A percentile compares a stretch with the other conserved stretches of the same genome.
Conservation (phyloP, 2,113 vertebrate genomes). For the Antechinus flavipes region DNA sequence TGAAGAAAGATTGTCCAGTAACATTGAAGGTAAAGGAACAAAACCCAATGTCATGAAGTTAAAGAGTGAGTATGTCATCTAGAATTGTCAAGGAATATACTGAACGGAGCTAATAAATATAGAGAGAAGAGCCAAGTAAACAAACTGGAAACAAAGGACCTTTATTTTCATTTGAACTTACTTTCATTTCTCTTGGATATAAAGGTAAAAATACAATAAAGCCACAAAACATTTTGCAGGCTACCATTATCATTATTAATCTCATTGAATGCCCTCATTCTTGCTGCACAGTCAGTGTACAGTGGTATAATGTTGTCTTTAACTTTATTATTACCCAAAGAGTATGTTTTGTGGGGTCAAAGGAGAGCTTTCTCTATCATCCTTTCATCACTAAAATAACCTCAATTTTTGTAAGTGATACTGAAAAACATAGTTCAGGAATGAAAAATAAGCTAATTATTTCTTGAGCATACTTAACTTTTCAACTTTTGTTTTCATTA, state of each 20-base stretch:
- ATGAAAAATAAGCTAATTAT: conserved; percentile 11
- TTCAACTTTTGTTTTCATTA: conserved; percentile 18
- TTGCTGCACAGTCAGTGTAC: background rate
- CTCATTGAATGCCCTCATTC: background rate
- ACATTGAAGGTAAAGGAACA: background rate
- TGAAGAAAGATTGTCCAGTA: background rate
- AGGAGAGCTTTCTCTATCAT: background rate
- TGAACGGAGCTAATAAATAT: background rate
- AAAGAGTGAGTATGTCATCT: background rate
- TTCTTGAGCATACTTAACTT: background rate
- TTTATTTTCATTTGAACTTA: background rate
- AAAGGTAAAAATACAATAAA: background rate
- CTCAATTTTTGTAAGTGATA: background rate
- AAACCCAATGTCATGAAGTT: background rate
- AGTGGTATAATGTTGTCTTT: background rate
- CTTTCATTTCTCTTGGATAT: background rate
- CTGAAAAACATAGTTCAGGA: background rate
- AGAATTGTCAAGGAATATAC: background rate
- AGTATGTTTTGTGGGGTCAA: conserved; percentile 16
- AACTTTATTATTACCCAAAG: background rate
- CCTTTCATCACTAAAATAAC: background rate
- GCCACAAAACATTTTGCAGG: background rate
- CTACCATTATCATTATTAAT: background rate
- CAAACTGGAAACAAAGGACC: background rate
- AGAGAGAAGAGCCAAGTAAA: background rate